These are phyloP conservation scores for Seira musarum DNA, from an alignment of 2,888 invertebrate genomes.

Conservation along the genomic window DNA sequence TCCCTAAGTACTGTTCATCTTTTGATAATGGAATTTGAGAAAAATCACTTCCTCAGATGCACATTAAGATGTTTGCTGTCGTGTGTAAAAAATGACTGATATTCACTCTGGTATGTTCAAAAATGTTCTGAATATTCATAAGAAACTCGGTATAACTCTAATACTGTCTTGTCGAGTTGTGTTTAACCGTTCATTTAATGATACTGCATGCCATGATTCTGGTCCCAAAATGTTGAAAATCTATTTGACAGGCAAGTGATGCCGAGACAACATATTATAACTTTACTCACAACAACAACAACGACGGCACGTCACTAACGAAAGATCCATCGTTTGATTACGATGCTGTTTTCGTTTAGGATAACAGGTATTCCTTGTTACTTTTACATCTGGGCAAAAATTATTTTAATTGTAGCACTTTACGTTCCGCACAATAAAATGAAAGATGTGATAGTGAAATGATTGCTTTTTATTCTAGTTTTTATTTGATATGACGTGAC, in stretches of 20 bases:
- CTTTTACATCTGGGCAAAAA: not conserved
- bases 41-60: no score
- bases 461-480: no score
- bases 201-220: not conserved
- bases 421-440: not conserved
- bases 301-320: not conserved
- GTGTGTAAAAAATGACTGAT: no score
- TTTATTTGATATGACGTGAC: conserved; percentile 1
- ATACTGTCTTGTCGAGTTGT: no score
- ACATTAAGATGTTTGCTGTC: no score
- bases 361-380: conserved; percentile 26
- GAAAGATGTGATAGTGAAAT: not conserved
- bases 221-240: not conserved
- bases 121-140: no score
- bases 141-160: no score
- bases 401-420: conserved; percentile 28
- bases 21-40: no score
- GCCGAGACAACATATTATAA: conserved; percentile 15
- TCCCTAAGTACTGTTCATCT: no score
- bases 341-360: not conserved
- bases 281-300: not conserved
- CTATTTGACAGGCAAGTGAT: conserved; percentile 35
- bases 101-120: no score
- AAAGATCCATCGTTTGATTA: not conserved
- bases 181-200: not conserved